Evolutionary conservation across 1,140 invertebrate genomes (phyloP).

Genomic region (Eulimnadia texana): DNA sequence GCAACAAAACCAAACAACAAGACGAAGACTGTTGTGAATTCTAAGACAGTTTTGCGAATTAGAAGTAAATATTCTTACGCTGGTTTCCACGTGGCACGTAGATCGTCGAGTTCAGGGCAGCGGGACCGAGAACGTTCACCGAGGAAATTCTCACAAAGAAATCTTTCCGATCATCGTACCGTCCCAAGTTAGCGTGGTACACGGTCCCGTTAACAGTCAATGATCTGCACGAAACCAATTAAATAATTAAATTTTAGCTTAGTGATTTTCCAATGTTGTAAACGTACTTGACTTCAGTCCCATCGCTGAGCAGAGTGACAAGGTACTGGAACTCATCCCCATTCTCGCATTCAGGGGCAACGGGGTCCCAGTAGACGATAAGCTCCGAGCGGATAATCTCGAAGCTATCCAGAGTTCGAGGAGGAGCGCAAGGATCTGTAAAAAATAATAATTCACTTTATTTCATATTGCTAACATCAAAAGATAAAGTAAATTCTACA

Average conservation of each 20-base stretch:
- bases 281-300: background rate
- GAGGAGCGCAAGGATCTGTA: background rate
- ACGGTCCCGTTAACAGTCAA: no score
- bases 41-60: no score
- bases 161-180: background rate
- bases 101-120: background rate
- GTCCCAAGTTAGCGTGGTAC: background rate
- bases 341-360: background rate
- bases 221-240: no score
- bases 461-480: background rate
- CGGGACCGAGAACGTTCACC: background rate
- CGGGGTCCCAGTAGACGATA: background rate
- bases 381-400: background rate
- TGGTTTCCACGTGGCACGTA: background rate
- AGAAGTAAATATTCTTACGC: constrained; percentile 1
- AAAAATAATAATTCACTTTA: no score
- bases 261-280: no score
- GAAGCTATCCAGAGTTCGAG: background rate
- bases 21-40: no score
- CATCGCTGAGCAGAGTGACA: background rate
- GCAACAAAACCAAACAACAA: no score
- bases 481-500: background rate
- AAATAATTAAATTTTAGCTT: no score
- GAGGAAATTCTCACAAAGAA: background rate
- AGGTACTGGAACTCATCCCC: background rate